These are phyloP conservation scores for Myiothlypis coronata DNA, from an alignment of 2,797 vertebrate species.

Conservation along the genomic window DNA sequence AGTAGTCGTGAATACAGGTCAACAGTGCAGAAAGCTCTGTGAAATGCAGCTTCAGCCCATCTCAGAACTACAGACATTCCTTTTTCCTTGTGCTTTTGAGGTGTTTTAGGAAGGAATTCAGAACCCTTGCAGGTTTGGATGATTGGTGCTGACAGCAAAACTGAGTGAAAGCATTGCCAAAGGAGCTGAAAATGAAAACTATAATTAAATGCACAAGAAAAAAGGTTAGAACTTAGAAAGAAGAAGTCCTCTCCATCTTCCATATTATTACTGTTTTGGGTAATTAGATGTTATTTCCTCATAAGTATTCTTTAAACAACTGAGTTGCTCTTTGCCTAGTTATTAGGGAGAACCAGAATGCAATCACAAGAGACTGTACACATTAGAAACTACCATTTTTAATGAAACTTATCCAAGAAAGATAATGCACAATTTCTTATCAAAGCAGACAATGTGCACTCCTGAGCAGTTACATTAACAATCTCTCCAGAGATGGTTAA, in stretches of 20 bases:
- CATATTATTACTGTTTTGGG: background rate
- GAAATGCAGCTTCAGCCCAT: background rate
- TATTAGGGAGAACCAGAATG: background rate
- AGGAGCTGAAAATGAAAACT: background rate
- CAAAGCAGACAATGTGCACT: background rate
- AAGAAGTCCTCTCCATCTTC: background rate
- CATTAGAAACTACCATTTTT: background rate
- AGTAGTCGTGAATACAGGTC: background rate
- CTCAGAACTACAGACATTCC: background rate
- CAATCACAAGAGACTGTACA: background rate
- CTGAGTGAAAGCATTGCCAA: background rate
- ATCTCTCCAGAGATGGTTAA: background rate
- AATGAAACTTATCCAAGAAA: background rate
- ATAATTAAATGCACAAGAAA: background rate
- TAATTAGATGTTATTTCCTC: background rate
- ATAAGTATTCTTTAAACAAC: background rate
- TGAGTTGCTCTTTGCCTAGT: background rate
- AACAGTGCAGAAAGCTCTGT: background rate
- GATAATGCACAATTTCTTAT: background rate
- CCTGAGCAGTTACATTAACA: background rate
- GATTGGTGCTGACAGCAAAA: background rate
- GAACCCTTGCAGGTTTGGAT: background rate
- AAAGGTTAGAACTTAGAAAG: background rate
- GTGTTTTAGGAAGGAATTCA: background rate
- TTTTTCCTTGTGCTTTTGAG: background rate